Percentiles rank a stretch among this genome's conserved stretches.
phyloP scores from a whole-genome alignment of 2,113 vertebrate genomes.

The Boulengeromyrus knoepffleri region DNA sequence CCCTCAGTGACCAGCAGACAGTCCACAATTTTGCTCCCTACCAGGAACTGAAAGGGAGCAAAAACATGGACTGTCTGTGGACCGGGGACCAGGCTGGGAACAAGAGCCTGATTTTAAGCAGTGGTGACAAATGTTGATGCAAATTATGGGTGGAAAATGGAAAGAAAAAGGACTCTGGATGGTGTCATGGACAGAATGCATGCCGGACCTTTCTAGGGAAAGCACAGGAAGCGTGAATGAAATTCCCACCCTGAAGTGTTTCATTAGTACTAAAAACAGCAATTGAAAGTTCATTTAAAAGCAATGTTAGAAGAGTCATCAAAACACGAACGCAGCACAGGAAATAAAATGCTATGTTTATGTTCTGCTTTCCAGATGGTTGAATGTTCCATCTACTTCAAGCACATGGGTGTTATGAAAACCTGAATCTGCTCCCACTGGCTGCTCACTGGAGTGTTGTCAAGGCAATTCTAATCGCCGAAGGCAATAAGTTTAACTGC shows the following conservation, averaged over 20 bases:
- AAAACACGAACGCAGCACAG: neutral
- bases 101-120: neutral
- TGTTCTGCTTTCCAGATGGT: neutral
- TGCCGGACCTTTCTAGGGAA: neutral
- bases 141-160: neutral
- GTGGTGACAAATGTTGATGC: neutral
- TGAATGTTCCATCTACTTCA: conserved; percentile 3
- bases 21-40: neutral
- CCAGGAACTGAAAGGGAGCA: neutral
- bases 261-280: neutral
- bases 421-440: neutral
- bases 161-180: neutral
- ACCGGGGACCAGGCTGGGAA: neutral
- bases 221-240: neutral
- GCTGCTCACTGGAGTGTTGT: neutral
- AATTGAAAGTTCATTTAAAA: neutral
- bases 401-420: neutral
- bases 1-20: neutral
- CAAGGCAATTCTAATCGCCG: neutral
- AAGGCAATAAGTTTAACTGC: neutral
- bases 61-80: neutral
- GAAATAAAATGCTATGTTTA: neutral
- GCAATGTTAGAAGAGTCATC: neutral
- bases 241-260: neutral
- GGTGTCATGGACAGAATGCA: neutral